Evolutionary conservation across 1,140 invertebrate genomes (phyloP).

Genomic region (Drosophila aff.): DNA sequence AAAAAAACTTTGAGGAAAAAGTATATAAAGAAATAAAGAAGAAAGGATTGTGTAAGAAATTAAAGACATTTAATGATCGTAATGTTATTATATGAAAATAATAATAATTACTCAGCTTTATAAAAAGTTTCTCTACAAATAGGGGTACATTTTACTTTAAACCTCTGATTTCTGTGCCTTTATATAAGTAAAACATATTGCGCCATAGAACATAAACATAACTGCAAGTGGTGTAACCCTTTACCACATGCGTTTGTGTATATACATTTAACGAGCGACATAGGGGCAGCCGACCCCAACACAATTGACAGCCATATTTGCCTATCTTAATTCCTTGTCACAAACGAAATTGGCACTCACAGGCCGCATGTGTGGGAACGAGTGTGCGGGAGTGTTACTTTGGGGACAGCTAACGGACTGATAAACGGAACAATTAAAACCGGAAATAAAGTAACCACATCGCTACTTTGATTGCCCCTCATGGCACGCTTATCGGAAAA

Average conservation of each 20-base stretch:
- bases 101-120: no score
- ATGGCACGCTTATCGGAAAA: conserved; percentile 39
- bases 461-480: conserved; percentile 38
- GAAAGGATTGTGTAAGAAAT: background rate
- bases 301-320: conserved; percentile 69
- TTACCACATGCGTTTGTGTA: conserved; percentile 3
- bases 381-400: conserved; percentile 37
- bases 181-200: conserved; percentile 36
- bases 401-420: conserved; percentile 65
- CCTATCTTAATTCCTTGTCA: conserved; percentile 81
- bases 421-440: conserved; percentile 72
- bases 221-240: conserved; percentile 35
- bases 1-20: background rate
- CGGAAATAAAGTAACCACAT: conserved; percentile 46
- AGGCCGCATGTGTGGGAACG: conserved; percentile 5
- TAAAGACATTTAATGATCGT: background rate
- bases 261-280: conserved; percentile 70
- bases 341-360: conserved; percentile 71
- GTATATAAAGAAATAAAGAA: background rate
- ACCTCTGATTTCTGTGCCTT: background rate
- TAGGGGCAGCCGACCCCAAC: conserved; percentile 46
- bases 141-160: background rate
- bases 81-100: no score
- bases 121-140: background rate
- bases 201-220: conserved; percentile 24